These are phyloP conservation scores for Acanthopleura granulata DNA, from an alignment of 2,888 invertebrate species.

Conservation along the genomic window DNA sequence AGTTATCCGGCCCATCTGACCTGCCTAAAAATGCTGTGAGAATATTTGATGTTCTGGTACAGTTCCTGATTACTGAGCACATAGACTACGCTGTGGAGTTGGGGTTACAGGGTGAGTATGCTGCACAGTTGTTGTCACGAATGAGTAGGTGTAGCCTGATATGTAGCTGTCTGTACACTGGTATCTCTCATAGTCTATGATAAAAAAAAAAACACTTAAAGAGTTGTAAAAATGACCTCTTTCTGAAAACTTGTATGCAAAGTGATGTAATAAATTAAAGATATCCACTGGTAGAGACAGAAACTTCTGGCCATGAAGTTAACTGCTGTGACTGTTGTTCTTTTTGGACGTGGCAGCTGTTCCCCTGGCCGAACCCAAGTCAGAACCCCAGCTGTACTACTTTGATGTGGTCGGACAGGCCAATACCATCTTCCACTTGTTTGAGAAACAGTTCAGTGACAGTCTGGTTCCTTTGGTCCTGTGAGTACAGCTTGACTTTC, in stretches of 20 bases:
- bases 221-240: too few species aligned
- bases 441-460: constrained; percentile 94
- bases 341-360: constrained; percentile 59
- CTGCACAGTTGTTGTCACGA: too few species aligned
- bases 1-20: constrained; percentile 85
- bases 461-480: constrained; percentile 88
- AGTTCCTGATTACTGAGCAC: constrained; percentile 89
- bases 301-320: too few species aligned
- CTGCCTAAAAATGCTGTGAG: constrained; percentile 81
- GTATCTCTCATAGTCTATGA: too few species aligned
- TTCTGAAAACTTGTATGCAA: too few species aligned
- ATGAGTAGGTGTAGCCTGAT: constrained; percentile 42
- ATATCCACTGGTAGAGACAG: too few species aligned
- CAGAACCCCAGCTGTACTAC: constrained; percentile 90
- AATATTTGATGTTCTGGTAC: constrained; percentile 86
- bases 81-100: constrained; percentile 97
- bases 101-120: constrained; percentile 77
- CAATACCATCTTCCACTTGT: constrained; percentile 91
- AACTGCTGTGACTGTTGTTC: neutral
- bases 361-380: constrained; percentile 81
- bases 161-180: too few species aligned
- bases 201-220: too few species aligned
- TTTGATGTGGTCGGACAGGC: constrained; percentile 92
- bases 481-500: constrained; percentile 74
- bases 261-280: too few species aligned